A percentile compares a stretch with the other conserved stretches of the same genome.
These are phyloP conservation scores for Globia sparganii DNA, from an alignment of 2,888 invertebrate genomes.

Conservation along the genomic window DNA sequence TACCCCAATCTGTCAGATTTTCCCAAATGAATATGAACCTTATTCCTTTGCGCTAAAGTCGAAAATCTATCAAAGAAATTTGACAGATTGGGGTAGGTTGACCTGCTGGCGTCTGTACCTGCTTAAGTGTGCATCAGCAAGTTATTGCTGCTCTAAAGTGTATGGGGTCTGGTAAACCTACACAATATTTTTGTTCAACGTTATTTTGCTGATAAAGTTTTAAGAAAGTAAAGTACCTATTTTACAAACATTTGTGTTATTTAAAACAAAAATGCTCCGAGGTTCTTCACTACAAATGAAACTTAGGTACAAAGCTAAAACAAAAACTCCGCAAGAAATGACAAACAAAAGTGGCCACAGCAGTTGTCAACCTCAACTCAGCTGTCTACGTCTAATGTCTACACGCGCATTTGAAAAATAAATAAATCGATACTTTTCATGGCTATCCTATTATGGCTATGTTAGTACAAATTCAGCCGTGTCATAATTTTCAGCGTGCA, in stretches of 20 bases:
- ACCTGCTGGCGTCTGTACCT: too few relatives aligned
- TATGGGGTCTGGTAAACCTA: not conserved
- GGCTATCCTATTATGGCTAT: not conserved
- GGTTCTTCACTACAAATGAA: not conserved
- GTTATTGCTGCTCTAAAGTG: too few relatives aligned
- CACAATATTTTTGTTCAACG: not conserved
- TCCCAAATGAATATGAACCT: too few relatives aligned
- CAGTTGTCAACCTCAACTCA: constrained; percentile 42
- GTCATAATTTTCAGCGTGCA: constrained; percentile 17
- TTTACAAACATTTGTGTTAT: constrained; percentile 1
- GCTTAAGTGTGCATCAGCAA: too few relatives aligned
- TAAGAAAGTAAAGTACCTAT: not conserved
- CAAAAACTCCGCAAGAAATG: constrained; percentile 1
- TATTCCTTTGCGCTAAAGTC: too few relatives aligned
- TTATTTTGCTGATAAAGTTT: constrained; percentile 2
- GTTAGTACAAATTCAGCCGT: not conserved
- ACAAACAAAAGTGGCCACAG: constrained; percentile 14
- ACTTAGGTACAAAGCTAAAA: not conserved
- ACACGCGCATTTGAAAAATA: constrained; percentile 30
- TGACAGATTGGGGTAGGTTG: too few relatives aligned
- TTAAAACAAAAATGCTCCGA: not conserved
- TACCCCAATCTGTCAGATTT: too few relatives aligned
- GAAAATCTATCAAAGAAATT: too few relatives aligned
- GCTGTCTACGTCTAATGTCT: constrained; percentile 31
- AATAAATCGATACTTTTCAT: constrained; percentile 41